Percentiles rank a stretch among this genome's conserved stretches.
These are phyloP conservation scores for Nettapus auritus DNA, from an alignment of 2,113 vertebrate genomes.

Conservation along the genomic window DNA sequence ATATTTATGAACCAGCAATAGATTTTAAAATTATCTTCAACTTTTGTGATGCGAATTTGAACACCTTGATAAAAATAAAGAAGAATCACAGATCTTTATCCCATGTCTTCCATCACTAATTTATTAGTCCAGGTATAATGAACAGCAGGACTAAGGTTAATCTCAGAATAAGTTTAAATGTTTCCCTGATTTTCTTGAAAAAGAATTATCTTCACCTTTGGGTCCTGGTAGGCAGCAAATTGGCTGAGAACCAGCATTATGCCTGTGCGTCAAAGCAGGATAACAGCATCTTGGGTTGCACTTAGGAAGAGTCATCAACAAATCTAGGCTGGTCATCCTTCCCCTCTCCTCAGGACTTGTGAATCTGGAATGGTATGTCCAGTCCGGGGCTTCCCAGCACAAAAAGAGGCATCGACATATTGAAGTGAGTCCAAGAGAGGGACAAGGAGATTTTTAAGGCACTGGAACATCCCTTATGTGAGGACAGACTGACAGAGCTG, in stretches of 20 bases:
- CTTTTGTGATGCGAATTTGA: neutral
- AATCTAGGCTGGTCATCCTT: neutral
- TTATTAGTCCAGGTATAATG: neutral
- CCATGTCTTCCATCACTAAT: neutral
- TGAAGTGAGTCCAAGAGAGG: neutral
- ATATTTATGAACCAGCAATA: neutral
- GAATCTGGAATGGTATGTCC: neutral
- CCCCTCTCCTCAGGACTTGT: neutral
- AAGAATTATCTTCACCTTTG: no score
- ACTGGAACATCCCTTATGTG: neutral
- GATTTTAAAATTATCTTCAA: neutral
- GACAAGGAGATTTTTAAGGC: neutral
- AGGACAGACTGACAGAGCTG: neutral
- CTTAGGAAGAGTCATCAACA: neutral
- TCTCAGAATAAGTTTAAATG: neutral
- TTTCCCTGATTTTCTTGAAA: neutral
- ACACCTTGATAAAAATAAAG: neutral
- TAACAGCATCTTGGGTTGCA: neutral
- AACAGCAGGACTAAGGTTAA: neutral
- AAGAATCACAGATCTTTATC: neutral
- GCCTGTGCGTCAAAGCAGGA: neutral
- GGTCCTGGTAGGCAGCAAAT: neutral
- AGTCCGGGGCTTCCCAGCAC: neutral
- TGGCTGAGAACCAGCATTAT: neutral
- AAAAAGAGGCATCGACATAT: neutral